phyloP scores from a whole-genome alignment of 1,140 invertebrate genomes.

The Cydia fagiglandana region DNA sequence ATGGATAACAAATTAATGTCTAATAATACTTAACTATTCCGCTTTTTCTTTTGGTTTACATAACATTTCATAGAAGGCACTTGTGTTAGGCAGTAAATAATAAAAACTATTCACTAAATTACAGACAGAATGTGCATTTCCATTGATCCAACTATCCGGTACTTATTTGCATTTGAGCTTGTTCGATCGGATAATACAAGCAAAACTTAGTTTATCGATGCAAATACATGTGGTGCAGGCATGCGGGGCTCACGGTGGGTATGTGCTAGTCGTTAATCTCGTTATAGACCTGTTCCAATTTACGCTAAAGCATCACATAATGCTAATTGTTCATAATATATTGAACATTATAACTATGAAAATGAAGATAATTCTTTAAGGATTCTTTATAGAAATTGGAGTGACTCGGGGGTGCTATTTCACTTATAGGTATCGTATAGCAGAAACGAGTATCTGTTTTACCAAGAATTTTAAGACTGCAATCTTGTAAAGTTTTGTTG shows the following conservation, averaged over 20 bases:
- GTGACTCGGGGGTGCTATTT: no score
- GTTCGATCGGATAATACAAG: slow-evolving; percentile 19
- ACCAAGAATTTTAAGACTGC: no score
- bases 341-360: not conserved
- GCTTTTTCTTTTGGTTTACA: no score
- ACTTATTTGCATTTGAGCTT: slow-evolving; percentile 25
- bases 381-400: not conserved
- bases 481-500: not conserved
- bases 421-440: no score
- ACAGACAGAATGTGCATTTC: not conserved
- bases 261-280: not conserved
- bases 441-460: no score
- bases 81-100: not conserved
- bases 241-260: not conserved
- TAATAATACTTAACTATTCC: no score
- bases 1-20: no score
- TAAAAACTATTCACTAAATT: not conserved
- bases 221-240: slow-evolving; percentile 19
- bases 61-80: not conserved
- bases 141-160: slow-evolving; percentile 10
- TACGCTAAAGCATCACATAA: not conserved
- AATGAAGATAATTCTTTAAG: no score
- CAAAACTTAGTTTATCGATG: slow-evolving; percentile 22
- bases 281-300: not conserved
- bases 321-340: not conserved